Conservation (phyloP, 2,888 invertebrate genomes). For the Lasioglossum oenotherae region DNA sequence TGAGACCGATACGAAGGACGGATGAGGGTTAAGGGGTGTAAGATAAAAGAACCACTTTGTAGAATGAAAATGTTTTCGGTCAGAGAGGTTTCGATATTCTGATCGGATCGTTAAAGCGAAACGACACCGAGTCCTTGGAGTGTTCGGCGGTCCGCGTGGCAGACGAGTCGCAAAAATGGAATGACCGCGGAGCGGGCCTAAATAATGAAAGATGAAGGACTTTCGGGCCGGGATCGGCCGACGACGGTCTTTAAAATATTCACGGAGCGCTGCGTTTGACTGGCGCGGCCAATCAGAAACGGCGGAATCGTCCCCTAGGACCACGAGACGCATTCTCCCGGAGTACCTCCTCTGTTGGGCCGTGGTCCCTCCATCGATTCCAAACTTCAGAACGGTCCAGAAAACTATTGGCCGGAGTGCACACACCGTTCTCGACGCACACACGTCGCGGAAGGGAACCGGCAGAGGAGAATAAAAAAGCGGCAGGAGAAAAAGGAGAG, state of each 20-base stretch:
- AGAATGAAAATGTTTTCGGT: too few species aligned
- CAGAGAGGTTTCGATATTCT: too few species aligned
- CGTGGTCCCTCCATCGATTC: constrained; percentile 34
- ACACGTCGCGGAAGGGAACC: constrained; percentile 36
- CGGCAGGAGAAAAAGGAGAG: constrained; percentile 41
- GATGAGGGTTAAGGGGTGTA: too few species aligned
- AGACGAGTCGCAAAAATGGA: neutral
- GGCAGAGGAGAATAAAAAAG: constrained; percentile 54
- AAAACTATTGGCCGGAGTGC: constrained; percentile 31
- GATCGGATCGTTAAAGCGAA: neutral
- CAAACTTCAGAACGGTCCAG: constrained; percentile 50
- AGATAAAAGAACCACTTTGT: too few species aligned
- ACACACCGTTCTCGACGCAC: constrained; percentile 24
- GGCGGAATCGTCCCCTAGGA: constrained; percentile 60
- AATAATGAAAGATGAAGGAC: constrained; percentile 60
- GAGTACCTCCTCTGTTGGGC: constrained; percentile 48
- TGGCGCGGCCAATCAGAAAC: constrained; percentile 51
- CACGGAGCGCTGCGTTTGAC: constrained; percentile 68
- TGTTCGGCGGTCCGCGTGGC: neutral
- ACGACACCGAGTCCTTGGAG: neutral
- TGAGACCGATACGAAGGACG: too few species aligned
- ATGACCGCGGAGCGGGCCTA: constrained; percentile 10
- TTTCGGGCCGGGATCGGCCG: constrained; percentile 16
- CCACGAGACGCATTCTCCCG: constrained; percentile 55
- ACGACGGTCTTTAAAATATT: constrained; percentile 67